Evolutionary conservation across 2,888 invertebrate species (phyloP), one percentile per base, ranked within the genome.

Genomic region (Monopis laevigella): DNA sequence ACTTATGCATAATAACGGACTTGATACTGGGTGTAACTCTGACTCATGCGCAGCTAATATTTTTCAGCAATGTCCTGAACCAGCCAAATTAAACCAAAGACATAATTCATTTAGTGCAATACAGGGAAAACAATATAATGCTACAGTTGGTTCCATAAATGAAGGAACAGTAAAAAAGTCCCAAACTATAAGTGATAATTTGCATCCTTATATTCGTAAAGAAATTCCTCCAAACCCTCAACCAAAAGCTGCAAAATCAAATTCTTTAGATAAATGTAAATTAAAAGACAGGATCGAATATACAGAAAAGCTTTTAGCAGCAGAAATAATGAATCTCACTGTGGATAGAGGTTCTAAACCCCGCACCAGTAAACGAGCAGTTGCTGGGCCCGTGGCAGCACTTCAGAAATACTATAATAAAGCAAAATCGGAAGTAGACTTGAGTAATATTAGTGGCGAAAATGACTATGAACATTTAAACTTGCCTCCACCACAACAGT

Each of bases 401-500:
- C 51, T 56, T n/a, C 68, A 73, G 45, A 77, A 71, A 48, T 71
- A 66, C 46, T 59, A 65, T 1, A 69, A 58, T 43, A 86, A 85
- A 59, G 84, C 86, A 2, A 85, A 74, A 56, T 86, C 86, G 8
- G 85, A 84, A 53, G 66, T 86, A 18, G 82, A 86, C 54, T 65
- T 86, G 17, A 77, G 82, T 26, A 82, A 81, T 49, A 72, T 83
- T 41, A 51, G 57, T n/a, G 78, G 78, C 39, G 82, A 85, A 49
- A 84, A 82, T 60, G 86, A 86, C 28, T 87, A 89, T 55, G 89
- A 90, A 51, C 87, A 89, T 56, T 82, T 89, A 1, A 74, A 84
- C 18, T 65, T 89, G 45, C 92, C 91, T 18, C 93, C 93, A 1
- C 93, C 93, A 1, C 89, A 91, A 57, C 91, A 92, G 68, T 93